These are phyloP conservation scores for Nephrotoma flavescens DNA, from an alignment of 2,888 invertebrate species.

Conservation along the genomic window DNA sequence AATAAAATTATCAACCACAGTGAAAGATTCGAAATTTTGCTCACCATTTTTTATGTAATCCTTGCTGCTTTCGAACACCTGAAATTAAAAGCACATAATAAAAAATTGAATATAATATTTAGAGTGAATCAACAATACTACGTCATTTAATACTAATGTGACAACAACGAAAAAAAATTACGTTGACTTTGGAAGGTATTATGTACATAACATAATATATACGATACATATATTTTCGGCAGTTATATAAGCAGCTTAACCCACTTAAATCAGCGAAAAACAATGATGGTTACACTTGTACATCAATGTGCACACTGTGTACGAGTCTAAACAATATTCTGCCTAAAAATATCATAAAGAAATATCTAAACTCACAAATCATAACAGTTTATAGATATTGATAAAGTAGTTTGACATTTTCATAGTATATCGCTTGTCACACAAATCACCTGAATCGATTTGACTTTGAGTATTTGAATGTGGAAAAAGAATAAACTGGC, in stretches of 20 bases:
- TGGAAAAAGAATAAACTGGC: neutral
- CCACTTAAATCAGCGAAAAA: neutral
- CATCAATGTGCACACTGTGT: neutral
- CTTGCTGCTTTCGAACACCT: neutral
- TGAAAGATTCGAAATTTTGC: neutral
- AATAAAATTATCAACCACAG: neutral
- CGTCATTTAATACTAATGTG: neutral
- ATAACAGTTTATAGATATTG: neutral
- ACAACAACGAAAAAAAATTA: neutral
- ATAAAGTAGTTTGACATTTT: neutral
- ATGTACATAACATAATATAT: neutral
- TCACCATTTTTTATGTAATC: neutral
- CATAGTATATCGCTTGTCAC: neutral
- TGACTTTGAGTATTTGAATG: neutral
- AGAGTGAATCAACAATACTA: neutral
- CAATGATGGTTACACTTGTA: neutral
- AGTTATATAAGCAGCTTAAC: neutral
- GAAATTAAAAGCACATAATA: neutral
- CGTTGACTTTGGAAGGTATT: neutral
- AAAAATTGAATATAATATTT: neutral
- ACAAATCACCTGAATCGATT: neutral
- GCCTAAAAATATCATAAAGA: neutral
- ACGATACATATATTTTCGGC: neutral
- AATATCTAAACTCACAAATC: neutral
- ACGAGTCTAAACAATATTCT: neutral